Evolutionary conservation across 2,797 vertebrate species (phyloP).

Genomic region (Hydrophis major): DNA sequence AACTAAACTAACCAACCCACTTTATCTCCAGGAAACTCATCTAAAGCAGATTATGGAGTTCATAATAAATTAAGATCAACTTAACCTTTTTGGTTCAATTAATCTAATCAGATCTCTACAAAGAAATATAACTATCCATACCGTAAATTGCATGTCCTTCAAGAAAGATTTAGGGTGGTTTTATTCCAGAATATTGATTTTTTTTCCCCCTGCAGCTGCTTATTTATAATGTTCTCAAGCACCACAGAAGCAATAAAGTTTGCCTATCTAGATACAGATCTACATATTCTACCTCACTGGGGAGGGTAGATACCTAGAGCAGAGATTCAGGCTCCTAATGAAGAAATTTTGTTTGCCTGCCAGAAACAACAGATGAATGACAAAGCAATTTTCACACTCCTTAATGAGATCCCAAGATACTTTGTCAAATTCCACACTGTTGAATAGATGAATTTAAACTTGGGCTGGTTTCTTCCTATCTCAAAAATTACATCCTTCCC

Average conservation of each 20-base stretch:
- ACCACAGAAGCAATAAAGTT: not conserved
- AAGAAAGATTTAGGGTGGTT: not conserved
- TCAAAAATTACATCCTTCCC: conserved; percentile 27
- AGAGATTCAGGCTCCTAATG: conserved; percentile 52
- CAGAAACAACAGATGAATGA: conserved; percentile 62
- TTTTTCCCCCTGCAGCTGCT: not conserved
- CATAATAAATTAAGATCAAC: not conserved
- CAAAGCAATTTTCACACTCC: conserved; percentile 64
- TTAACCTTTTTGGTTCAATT: not conserved
- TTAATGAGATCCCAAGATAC: conserved; percentile 68
- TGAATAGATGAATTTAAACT: conserved; percentile 59
- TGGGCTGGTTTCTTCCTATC: conserved; percentile 33
- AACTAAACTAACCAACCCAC: not conserved
- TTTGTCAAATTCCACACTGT: conserved; percentile 50
- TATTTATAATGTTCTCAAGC: conserved; percentile 30
- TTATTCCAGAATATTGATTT: conserved; percentile 7
- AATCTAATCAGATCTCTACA: not conserved
- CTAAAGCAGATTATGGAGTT: not conserved
- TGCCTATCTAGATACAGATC: conserved; percentile 38
- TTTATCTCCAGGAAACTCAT: not conserved
- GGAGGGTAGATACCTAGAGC: conserved; percentile 29
- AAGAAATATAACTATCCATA: not conserved
- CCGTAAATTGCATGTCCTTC: not conserved
- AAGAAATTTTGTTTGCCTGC: conserved; percentile 50
- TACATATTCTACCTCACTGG: conserved; percentile 28